These are phyloP conservation scores for Gobio gobio DNA, from an alignment of 2,113 vertebrate genomes.

Conservation along the genomic window DNA sequence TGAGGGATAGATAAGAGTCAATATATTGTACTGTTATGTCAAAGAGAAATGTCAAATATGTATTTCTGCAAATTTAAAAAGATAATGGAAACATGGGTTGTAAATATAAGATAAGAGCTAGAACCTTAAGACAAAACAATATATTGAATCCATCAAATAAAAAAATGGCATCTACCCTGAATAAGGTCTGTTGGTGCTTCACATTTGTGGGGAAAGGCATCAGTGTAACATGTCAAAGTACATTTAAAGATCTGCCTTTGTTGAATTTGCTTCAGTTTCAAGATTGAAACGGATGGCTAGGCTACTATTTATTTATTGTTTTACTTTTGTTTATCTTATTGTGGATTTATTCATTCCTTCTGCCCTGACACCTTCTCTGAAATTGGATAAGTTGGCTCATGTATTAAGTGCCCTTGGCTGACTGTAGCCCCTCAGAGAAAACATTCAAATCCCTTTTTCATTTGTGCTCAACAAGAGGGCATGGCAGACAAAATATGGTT, in stretches of 20 bases:
- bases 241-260: neutral
- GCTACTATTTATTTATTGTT: neutral
- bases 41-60: neutral
- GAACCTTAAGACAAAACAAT: neutral
- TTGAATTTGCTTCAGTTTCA: neutral
- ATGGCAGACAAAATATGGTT: slow-evolving; percentile 8
- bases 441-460: slow-evolving; percentile 15
- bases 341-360: neutral
- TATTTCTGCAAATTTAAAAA: neutral
- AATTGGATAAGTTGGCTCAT: slow-evolving; percentile 20
- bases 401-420: slow-evolving; percentile 3
- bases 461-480: slow-evolving; percentile 6
- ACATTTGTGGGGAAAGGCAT: too few species aligned
- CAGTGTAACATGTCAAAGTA: neutral
- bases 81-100: neutral
- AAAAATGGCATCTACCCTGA: neutral
- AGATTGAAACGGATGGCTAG: neutral
- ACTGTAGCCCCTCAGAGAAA: slow-evolving; percentile 14
- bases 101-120: neutral
- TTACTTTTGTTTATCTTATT: neutral
- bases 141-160: neutral
- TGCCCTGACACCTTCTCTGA: neutral
- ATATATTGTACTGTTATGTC: neutral
- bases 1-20: slow-evolving; percentile 13
- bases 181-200: neutral